Percentiles rank a stretch among this genome's conserved stretches.
phyloP scores from a whole-genome alignment of 2,113 vertebrate genomes.

The Mobula birostris region DNA sequence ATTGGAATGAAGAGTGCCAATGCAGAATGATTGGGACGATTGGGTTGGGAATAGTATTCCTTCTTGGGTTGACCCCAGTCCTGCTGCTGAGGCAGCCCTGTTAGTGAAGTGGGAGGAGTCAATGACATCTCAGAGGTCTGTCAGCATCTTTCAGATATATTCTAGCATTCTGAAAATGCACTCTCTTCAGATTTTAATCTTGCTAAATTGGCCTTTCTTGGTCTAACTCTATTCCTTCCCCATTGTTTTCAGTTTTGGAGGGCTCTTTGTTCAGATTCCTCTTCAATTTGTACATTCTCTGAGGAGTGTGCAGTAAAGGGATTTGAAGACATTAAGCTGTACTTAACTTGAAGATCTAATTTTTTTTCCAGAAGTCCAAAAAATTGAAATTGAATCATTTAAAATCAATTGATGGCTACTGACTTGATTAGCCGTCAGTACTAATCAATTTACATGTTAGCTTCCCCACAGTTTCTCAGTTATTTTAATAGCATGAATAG shows the following conservation, averaged over 20 bases:
- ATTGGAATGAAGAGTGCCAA: not conserved
- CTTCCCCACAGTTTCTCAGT: not conserved
- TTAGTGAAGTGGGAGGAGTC: not conserved
- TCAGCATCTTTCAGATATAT: not conserved
- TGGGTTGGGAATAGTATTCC: not conserved
- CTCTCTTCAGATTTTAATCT: not conserved
- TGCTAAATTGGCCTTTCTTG: not conserved
- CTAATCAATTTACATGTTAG: slow-evolving; percentile 14
- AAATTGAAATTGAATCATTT: slow-evolving; percentile 19
- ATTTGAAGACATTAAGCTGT: not conserved
- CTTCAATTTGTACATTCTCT: not conserved
- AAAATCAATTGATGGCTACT: slow-evolving; percentile 21
- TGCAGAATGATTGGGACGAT: not conserved
- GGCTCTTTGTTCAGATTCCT: not conserved
- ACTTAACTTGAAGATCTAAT: not conserved
- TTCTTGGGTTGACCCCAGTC: not conserved
- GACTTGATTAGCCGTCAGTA: not conserved
- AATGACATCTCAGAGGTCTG: not conserved
- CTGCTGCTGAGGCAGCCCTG: not conserved
- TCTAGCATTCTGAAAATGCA: not conserved
- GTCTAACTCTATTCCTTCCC: not conserved
- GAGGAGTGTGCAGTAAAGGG: not conserved
- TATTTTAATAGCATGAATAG: slow-evolving; percentile 16
- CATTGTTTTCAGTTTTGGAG: not conserved
- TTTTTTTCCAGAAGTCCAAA: not conserved